Base-by-base conservation (phyloP, 2,888 invertebrate species). In the Megamerina dolium region DNA sequence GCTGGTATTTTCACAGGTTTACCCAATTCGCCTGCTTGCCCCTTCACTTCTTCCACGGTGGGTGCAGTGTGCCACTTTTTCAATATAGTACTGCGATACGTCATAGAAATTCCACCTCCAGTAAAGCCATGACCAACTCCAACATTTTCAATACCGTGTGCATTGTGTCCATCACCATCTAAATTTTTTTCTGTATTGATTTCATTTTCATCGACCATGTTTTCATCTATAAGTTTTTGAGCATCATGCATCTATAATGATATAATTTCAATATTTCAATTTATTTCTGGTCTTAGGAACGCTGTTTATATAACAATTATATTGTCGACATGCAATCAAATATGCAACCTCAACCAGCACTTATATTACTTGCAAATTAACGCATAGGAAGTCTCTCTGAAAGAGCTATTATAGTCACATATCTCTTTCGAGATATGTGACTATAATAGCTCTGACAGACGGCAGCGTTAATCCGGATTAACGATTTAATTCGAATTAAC, bases 11-110 rank as follows among this genome's bases (percentile, higher is more conserved):
- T 82, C 14, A 99, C 97, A n/a, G 93, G 83, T 65, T 82, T 82
- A 55, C 97, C 97, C 78, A 85, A 77, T 75, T 97, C 97, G 31
- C 99, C 99, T 21, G 91, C 89, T 46, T 77, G 79, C 2, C 84
- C 83, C 33, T 76, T 75, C 35, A 74, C 73, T 48, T 85, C 84
- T 37, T 72, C 73, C 2, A 91, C 82, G 3, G 80, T 72, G 10
- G 84, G 85, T 5, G 83, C 86, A 5, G 79, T 78, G 52, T 78
- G 73, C 91, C 91, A 92, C 58, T 79, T 74, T 57, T 79, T 79
- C 34, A 89, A 64, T 45, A 75, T 73, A 21, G 54, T 48, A 31
- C 59, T 68, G 50, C 70, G 69, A 62, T 72, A 72, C 54, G 71
- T 72, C 54, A 64, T 64, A 37, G 66, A 62, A 46, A 71, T 64